phyloP scores from a whole-genome alignment of 2,888 invertebrate species.

The Dicyrtomina minuta region DNA sequence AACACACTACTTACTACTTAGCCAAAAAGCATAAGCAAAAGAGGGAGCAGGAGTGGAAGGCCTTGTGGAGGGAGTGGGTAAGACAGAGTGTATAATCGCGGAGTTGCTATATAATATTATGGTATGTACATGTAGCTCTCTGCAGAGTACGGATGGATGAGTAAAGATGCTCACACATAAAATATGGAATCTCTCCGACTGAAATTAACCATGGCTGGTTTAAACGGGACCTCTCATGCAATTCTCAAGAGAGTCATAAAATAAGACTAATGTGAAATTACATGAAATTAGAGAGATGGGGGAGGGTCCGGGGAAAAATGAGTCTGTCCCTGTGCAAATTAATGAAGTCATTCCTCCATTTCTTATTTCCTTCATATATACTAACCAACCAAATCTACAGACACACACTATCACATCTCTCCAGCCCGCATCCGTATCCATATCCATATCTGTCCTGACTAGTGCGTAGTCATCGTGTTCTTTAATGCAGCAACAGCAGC shows the following conservation, averaged over 20 bases:
- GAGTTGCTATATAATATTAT: too few relatives aligned
- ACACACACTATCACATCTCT: background rate
- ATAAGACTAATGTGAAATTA: constrained; percentile 38
- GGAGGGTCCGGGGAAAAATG: constrained; percentile 20
- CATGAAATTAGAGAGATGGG: constrained; percentile 33
- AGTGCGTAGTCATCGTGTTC: too few relatives aligned
- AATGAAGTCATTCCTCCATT: constrained; percentile 31
- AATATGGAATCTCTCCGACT: constrained; percentile 33
- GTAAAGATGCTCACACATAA: constrained; percentile 34
- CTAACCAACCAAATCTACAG: background rate
- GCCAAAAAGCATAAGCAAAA: too few relatives aligned
- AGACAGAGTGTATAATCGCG: too few relatives aligned
- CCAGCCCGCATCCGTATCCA: too few relatives aligned
- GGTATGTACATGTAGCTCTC: too few relatives aligned
- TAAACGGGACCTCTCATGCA: constrained; percentile 27
- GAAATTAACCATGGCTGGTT: constrained; percentile 35
- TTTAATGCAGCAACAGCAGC: too few relatives aligned
- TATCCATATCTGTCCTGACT: too few relatives aligned
- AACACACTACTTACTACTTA: too few relatives aligned
- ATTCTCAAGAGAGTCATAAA: constrained; percentile 35
- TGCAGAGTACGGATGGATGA: constrained; percentile 31
- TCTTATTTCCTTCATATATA: constrained; percentile 23
- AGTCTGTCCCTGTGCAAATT: constrained; percentile 34
- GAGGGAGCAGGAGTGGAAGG: background rate
- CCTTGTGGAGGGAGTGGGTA: background rate